A percentile compares a stretch with the other conserved stretches of the same genome.
phyloP scores from a whole-genome alignment of 2,797 vertebrate species.

The Melanotaenia nigrans region DNA sequence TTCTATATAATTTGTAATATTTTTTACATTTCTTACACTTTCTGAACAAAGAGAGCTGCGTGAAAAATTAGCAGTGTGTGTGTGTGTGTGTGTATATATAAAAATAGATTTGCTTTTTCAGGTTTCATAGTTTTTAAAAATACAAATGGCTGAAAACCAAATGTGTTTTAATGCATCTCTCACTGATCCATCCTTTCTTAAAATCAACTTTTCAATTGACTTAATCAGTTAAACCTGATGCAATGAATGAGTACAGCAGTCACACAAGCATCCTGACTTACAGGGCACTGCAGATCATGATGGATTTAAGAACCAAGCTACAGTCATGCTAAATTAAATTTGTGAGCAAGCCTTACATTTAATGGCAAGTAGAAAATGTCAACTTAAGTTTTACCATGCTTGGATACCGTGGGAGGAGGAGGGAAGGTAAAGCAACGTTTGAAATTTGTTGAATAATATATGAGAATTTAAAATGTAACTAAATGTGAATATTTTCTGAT shows the following conservation, averaged over 20 bases:
- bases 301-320: background rate
- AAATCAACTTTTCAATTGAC: background rate
- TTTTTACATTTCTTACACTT: too few relatives aligned
- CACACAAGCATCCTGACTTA: background rate
- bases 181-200: background rate
- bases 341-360: background rate
- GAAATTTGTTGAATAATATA: constrained; percentile 28
- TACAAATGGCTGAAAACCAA: background rate
- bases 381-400: background rate
- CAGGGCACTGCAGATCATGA: background rate
- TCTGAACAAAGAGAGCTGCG: background rate
- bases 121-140: background rate
- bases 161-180: background rate
- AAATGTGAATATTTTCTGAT: background rate
- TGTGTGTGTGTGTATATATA: background rate
- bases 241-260: background rate
- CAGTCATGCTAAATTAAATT: background rate
- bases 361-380: background rate
- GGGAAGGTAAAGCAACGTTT: constrained; percentile 8
- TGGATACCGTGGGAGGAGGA: background rate
- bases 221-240: background rate
- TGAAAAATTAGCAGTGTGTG: background rate
- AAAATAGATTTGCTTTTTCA: background rate
- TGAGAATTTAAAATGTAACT: background rate
- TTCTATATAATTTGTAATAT: background rate